Conservation (phyloP, 2,888 invertebrate genomes). For the Monopis laevigella region DNA sequence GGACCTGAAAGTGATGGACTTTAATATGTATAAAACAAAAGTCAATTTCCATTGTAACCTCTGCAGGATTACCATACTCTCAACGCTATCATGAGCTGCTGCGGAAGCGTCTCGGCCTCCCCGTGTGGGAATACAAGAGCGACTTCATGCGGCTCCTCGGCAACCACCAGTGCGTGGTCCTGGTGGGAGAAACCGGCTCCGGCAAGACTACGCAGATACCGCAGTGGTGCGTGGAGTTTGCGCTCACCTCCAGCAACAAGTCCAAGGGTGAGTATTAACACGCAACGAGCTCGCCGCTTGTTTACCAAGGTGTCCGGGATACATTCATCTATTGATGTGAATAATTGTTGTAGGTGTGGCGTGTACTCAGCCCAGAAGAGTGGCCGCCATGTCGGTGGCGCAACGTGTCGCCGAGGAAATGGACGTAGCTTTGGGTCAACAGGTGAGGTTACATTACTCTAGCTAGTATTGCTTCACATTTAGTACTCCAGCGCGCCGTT, state of each 20-base stretch:
- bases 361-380: constrained; percentile 96
- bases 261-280: constrained; percentile 29
- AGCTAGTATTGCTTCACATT: no score
- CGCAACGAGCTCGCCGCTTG: no score
- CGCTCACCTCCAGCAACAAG: constrained; percentile 25
- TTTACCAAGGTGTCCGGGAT: no score
- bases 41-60: no score
- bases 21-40: no score
- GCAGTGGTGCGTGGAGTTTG: constrained; percentile 66
- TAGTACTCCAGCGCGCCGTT: no score
- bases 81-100: constrained; percentile 89
- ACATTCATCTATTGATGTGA: no score
- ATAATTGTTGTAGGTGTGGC: constrained; percentile 77
- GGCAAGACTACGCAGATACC: constrained; percentile 99
- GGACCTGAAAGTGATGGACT: no score
- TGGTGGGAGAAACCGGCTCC: constrained; percentile 99
- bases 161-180: constrained; percentile 92
- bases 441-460: no score
- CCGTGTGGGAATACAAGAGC: constrained; percentile 97
- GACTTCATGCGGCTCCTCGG: constrained; percentile 96
- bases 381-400: constrained; percentile 99
- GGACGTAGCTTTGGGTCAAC: constrained; percentile 89
- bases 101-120: constrained; percentile 88
- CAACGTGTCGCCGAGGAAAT: constrained; percentile 99
- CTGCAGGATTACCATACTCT: constrained; percentile 80